These are phyloP conservation scores for Piezodorus guildinii DNA, from an alignment of 1,140 invertebrate species.

Conservation along the genomic window DNA sequence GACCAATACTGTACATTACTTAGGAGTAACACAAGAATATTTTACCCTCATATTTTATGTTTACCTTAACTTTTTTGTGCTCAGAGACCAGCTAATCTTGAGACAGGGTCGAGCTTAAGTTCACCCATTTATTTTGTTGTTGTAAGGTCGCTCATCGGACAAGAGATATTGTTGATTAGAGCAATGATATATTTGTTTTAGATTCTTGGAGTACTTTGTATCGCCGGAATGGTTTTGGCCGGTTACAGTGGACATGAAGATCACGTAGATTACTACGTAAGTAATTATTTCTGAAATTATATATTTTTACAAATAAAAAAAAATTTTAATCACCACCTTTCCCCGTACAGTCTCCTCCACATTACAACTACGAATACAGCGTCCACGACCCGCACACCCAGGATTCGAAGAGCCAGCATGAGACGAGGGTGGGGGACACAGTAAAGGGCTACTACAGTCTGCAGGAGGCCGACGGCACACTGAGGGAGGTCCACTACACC, in stretches of 20 bases:
- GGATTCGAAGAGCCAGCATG: constrained; percentile 39
- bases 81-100: no score
- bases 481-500: constrained; percentile 6
- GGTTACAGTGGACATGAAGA: constrained; percentile 16
- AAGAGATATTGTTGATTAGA: no score
- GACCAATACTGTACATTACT: no score
- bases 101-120: no score
- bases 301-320: no score
- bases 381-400: constrained; percentile 41
- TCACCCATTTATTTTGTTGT: no score
- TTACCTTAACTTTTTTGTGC: no score
- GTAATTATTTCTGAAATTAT: background rate
- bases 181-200: no score
- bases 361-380: constrained; percentile 43
- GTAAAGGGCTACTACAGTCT: constrained; percentile 16
- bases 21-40: no score
- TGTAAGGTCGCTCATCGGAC: no score
- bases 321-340: background rate
- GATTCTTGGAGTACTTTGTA: no score
- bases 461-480: constrained; percentile 12
- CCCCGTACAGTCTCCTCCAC: constrained; percentile 28
- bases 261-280: constrained; percentile 26
- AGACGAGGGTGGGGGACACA: constrained; percentile 29
- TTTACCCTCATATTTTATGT: no score
- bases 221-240: background rate